Conservation (phyloP, 2,797 vertebrate species). For the Hyperoplus immaculatus region DNA sequence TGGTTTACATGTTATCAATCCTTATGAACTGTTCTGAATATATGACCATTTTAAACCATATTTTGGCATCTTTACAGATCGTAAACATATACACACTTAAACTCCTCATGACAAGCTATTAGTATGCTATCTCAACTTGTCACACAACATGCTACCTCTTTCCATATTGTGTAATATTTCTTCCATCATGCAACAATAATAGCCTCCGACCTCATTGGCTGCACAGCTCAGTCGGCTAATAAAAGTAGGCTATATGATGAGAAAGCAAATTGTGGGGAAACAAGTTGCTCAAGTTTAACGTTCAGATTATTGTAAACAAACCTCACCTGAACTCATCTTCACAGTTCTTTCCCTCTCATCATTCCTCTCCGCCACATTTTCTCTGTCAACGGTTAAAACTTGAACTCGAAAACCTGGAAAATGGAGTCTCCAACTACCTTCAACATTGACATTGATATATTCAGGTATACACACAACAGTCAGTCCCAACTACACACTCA, state of each 20-base stretch:
- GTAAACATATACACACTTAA: no score
- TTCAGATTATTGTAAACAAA: conserved; percentile 10
- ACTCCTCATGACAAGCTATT: no score
- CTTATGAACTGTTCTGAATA: no score
- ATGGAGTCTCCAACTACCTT: conserved; percentile 28
- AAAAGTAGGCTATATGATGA: background rate
- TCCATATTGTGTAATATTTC: background rate
- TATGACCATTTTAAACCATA: no score
- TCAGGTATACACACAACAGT: conserved; percentile 10
- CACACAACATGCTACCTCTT: background rate
- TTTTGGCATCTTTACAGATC: no score
- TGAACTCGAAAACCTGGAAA: conserved; percentile 41
- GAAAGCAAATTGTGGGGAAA: background rate
- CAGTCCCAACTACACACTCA: conserved; percentile 13
- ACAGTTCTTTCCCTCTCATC: conserved; percentile 2
- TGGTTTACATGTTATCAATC: no score
- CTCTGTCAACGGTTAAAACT: conserved; percentile 33
- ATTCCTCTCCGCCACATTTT: conserved; percentile 13
- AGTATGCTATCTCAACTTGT: no score
- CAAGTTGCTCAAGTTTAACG: background rate
- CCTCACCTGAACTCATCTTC: conserved; percentile 2
- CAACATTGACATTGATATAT: conserved; percentile 41
- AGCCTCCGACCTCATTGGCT: background rate
- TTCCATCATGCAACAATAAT: background rate
- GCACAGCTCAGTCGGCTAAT: background rate